phyloP scores from a whole-genome alignment of 2,113 vertebrate species.

The Aix galericulata region DNA sequence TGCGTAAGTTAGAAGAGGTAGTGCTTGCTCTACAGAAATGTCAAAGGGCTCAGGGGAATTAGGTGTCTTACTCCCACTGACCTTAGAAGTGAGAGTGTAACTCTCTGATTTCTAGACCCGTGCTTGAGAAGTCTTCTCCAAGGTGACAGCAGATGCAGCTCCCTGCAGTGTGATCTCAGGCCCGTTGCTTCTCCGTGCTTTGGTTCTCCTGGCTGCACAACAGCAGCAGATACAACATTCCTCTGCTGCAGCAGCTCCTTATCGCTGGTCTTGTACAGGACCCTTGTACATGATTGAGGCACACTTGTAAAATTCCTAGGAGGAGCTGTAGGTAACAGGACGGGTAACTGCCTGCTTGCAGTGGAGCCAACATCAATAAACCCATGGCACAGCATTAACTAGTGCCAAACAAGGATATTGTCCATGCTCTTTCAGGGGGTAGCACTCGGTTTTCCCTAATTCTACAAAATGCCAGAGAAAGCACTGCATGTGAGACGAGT shows the following conservation, averaged over 20 bases:
- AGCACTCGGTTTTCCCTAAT: neutral
- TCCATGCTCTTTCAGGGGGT: fast-evolving
- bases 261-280: neutral
- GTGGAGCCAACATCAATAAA: neutral
- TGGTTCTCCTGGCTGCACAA: neutral
- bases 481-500: fast-evolving
- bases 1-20: neutral
- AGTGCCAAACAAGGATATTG: fast-evolving
- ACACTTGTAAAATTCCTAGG: neutral
- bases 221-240: neutral
- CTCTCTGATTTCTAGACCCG: neutral
- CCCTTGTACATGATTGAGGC: neutral
- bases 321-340: neutral
- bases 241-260: neutral
- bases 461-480: neutral
- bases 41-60: neutral
- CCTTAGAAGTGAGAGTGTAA: neutral
- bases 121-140: neutral
- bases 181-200: fast-evolving
- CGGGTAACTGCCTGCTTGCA: neutral
- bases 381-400: neutral
- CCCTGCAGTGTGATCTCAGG: neutral
- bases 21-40: neutral
- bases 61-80: neutral
- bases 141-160: neutral